Evolutionary conservation across 2,888 invertebrate genomes (phyloP).

Genomic region (Morpho helenor): DNA sequence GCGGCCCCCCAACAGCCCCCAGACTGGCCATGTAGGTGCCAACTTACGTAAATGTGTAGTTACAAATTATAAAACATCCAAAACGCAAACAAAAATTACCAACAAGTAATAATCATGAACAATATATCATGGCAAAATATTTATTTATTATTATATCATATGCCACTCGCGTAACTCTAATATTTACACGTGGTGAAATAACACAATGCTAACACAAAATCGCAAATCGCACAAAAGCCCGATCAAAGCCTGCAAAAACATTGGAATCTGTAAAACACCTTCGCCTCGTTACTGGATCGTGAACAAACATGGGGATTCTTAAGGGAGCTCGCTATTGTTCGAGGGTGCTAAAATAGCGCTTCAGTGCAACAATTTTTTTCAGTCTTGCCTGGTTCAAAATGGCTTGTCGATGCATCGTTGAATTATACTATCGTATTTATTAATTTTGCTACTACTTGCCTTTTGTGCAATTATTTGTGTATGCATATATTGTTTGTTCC

Average conservation of each 20-base stretch:
- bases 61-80: no score
- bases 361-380: background rate
- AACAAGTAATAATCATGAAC: no score
- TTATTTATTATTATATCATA: background rate
- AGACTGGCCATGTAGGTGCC: no score
- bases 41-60: no score
- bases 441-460: background rate
- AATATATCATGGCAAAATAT: no score
- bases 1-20: no score
- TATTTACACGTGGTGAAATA: constrained; percentile 6
- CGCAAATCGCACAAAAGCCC: constrained; percentile 28
- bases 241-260: constrained; percentile 34
- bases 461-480: no score
- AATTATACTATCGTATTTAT: no score
- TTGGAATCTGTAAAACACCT: constrained; percentile 42
- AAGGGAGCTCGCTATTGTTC: constrained; percentile 44
- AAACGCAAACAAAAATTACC: no score
- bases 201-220: constrained; percentile 21
- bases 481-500: no score
- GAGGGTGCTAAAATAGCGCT: constrained; percentile 44
- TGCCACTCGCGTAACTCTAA: background rate
- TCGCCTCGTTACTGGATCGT: constrained; percentile 35
- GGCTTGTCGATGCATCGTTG: no score
- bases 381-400: no score
- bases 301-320: constrained; percentile 42